Conservation (phyloP, 2,113 vertebrate species). For the Pelmatolapia mariae region DNA sequence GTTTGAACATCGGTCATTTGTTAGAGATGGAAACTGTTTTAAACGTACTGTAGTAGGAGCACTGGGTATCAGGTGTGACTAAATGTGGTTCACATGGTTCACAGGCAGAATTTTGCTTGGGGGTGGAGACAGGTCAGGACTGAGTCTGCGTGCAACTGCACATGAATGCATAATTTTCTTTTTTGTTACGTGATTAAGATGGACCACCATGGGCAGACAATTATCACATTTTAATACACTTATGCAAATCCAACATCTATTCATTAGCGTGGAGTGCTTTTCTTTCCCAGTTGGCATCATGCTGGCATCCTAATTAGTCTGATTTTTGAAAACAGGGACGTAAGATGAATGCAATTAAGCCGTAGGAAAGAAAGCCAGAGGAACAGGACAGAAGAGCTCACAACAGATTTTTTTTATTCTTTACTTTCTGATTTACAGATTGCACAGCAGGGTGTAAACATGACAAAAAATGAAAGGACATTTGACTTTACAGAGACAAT, state of each 20-base stretch:
- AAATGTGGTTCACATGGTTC: not conserved
- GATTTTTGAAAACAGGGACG: not conserved
- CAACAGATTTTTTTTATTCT: not conserved
- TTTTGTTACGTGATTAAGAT: not conserved
- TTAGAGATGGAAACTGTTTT: not conserved
- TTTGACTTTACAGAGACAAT: not conserved
- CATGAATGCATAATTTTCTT: not conserved
- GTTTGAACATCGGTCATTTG: not conserved
- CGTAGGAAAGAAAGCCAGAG: not conserved
- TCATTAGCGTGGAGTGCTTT: not conserved
- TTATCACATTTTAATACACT: not conserved
- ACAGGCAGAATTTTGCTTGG: not conserved
- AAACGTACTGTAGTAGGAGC: not conserved
- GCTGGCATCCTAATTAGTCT: not conserved
- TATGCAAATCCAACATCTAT: not conserved
- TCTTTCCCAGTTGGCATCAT: not conserved
- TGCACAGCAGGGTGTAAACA: not conserved
- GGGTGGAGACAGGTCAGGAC: not conserved
- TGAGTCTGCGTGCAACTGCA: not conserved
- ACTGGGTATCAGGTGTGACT: not conserved
- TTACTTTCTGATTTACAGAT: not conserved
- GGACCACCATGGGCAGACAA: not conserved
- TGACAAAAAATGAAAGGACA: not conserved
- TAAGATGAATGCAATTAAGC: not conserved
- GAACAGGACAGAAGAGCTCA: not conserved